A percentile compares a stretch with the other conserved stretches of the same genome.
These are phyloP conservation scores for Lophura swinhoii DNA, from an alignment of 2,797 vertebrate genomes.

Conservation along the genomic window DNA sequence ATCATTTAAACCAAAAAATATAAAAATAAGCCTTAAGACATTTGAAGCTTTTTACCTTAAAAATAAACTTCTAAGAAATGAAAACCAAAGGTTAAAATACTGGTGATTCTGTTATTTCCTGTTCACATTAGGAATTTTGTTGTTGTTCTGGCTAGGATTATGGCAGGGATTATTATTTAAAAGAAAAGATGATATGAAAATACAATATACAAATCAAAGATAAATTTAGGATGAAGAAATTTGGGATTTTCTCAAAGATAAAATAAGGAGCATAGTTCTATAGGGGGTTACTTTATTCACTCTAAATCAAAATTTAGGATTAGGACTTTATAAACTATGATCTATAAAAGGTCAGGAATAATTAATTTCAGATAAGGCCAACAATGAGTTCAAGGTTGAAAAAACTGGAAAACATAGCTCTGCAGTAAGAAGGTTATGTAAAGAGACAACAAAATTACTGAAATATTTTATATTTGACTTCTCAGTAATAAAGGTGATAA, in stretches of 20 bases:
- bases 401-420: neutral
- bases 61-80: neutral
- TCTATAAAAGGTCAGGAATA: neutral
- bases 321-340: neutral
- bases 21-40: neutral
- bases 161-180: neutral
- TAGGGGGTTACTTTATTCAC: neutral
- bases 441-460: neutral
- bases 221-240: neutral
- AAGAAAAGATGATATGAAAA: neutral
- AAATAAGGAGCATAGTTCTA: neutral
- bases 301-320: neutral
- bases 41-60: neutral
- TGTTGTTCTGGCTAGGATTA: neutral
- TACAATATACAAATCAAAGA: neutral
- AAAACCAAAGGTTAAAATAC: neutral
- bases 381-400: neutral
- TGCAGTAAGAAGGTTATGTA: neutral
- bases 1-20: neutral
- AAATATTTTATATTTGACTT: neutral
- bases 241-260: neutral
- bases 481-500: neutral
- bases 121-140: neutral
- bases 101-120: neutral
- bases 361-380: neutral